A percentile compares a stretch with the other conserved stretches of the same genome.
Evolutionary conservation across 2,888 invertebrate genomes (phyloP).

Genomic region (Scaptomyza flava): DNA sequence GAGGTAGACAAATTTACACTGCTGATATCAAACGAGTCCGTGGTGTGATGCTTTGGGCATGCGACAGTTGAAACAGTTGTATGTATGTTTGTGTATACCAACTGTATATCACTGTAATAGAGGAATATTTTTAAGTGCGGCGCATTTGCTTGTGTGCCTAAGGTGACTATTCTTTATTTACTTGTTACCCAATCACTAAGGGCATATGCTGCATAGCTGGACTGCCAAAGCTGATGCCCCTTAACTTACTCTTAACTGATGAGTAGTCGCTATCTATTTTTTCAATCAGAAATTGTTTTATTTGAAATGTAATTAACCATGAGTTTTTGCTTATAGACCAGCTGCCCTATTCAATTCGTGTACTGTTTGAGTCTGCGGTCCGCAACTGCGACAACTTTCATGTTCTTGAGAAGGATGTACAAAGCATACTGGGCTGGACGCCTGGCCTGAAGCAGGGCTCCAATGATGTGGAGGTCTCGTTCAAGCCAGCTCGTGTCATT

Average conservation of each 20-base stretch:
- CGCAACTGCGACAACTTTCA: slow-evolving; percentile 98
- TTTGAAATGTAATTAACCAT: neutral
- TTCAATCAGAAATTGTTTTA: slow-evolving; percentile 2
- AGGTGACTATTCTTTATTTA: slow-evolving; percentile 6
- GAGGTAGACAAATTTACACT: slow-evolving; percentile 28
- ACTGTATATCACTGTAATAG: slow-evolving; percentile 9
- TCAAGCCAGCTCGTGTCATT: slow-evolving; percentile 97
- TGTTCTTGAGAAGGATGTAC: slow-evolving; percentile 93
- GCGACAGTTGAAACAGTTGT: slow-evolving; percentile 6
- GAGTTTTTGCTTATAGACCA: slow-evolving; percentile 85
- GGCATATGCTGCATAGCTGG: slow-evolving; percentile 4
- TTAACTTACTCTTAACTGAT: slow-evolving; percentile 9
- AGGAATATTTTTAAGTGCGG: slow-evolving; percentile 25
- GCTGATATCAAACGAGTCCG: slow-evolving; percentile 52
- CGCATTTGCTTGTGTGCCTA: slow-evolving; percentile 17
- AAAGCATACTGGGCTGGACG: slow-evolving; percentile 95
- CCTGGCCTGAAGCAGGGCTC: slow-evolving; percentile 81
- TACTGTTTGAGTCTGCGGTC: slow-evolving; percentile 97
- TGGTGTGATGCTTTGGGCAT: slow-evolving; percentile 37
- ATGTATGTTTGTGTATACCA: neutral
- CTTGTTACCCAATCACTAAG: slow-evolving; percentile 11
- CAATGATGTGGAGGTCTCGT: slow-evolving; percentile 94
- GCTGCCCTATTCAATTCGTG: slow-evolving; percentile 96
- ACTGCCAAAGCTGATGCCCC: slow-evolving; percentile 5
- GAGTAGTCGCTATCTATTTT: slow-evolving; percentile 20